Conservation (phyloP, 1,140 invertebrate species). For the Polypedilum pembai region DNA sequence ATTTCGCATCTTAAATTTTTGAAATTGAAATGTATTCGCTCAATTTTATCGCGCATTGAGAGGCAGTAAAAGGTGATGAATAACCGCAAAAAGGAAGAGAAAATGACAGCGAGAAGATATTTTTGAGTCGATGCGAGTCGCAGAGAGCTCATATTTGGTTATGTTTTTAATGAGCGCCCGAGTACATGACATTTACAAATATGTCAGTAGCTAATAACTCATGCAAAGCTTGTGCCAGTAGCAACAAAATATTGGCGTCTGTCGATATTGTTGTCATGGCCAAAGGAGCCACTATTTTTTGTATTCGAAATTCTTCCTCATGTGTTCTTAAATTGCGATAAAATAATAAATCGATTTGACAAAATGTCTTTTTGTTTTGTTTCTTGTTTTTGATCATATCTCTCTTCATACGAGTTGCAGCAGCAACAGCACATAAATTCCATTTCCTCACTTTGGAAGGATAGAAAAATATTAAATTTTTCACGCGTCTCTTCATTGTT, state of each 20-base stretch:
- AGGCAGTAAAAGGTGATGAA: no score
- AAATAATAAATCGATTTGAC: constrained; percentile 13
- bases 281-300: constrained; percentile 6
- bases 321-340: constrained; percentile 16
- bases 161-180: constrained; percentile 3
- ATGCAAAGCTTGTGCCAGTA: constrained; percentile 25
- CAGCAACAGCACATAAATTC: neutral
- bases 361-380: neutral
- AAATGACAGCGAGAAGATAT: neutral
- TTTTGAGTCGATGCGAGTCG: neutral
- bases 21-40: neutral
- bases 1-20: constrained; percentile 19
- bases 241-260: constrained; percentile 2
- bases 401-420: neutral
- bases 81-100: neutral
- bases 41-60: no score
- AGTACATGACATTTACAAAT: neutral
- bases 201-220: constrained; percentile 14
- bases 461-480: constrained; percentile 21
- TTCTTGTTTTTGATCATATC: constrained; percentile 7
- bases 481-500: constrained; percentile 13
- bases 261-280: neutral
- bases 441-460: neutral
- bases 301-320: neutral
- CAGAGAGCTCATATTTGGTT: neutral